Evolutionary conservation across 2,113 vertebrate genomes (phyloP).

Genomic region (Fregetta grallaria): DNA sequence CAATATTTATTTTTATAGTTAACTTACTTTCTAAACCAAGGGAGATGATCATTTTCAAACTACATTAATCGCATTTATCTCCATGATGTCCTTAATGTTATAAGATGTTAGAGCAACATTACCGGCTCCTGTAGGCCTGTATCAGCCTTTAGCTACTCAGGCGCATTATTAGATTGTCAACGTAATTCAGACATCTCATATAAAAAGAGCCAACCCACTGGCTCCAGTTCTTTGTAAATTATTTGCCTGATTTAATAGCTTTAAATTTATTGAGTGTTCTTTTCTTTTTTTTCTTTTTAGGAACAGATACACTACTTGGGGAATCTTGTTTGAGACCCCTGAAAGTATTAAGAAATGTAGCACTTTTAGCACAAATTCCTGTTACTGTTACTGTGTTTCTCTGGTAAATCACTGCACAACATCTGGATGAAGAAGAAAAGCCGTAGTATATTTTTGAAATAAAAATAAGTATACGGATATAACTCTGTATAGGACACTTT

Average conservation of each 20-base stretch:
- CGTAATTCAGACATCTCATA: constrained; percentile 75
- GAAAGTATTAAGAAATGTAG: neutral
- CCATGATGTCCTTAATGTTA: constrained; percentile 71
- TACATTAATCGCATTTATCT: constrained; percentile 77
- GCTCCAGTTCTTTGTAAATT: constrained; percentile 48
- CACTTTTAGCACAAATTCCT: neutral
- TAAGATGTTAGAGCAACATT: constrained; percentile 67
- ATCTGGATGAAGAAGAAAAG: neutral
- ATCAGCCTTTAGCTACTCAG: constrained; percentile 69
- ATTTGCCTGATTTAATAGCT: constrained; percentile 61
- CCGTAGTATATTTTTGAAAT: neutral
- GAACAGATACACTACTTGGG: neutral
- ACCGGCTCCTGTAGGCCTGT: constrained; percentile 66
- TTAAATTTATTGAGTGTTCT: constrained; percentile 17
- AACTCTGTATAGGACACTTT: neutral
- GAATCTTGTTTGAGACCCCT: neutral
- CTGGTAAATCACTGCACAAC: neutral
- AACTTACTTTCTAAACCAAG: constrained; percentile 65
- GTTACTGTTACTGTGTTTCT: neutral
- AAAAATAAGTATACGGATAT: neutral
- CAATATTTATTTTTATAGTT: constrained; percentile 64
- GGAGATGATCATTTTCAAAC: constrained; percentile 66
- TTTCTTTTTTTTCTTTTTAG: neutral
- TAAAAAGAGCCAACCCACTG: constrained; percentile 55
- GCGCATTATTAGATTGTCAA: constrained; percentile 75